Conservation (phyloP, 2,113 vertebrate genomes). For the Alosa alosa region DNA sequence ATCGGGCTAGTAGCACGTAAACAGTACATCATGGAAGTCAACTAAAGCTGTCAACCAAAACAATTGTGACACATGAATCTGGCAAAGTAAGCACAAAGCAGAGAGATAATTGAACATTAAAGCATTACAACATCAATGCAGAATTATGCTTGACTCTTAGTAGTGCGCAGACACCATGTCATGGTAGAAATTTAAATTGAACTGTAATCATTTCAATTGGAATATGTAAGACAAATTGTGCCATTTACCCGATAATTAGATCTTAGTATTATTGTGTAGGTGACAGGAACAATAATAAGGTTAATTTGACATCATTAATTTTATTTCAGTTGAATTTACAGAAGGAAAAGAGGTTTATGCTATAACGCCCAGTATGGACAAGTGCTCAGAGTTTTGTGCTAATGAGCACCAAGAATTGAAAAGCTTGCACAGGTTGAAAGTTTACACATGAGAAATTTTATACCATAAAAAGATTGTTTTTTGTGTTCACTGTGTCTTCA, state of each 20-base stretch:
- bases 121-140: not conserved
- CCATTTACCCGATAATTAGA: not conserved
- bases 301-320: not conserved
- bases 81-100: not conserved
- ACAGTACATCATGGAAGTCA: not conserved
- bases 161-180: not conserved
- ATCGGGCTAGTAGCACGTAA: slow-evolving; percentile 8
- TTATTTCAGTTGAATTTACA: not conserved
- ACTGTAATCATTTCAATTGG: not conserved
- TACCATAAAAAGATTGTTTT: slow-evolving; percentile 24
- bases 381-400: not conserved
- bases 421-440: slow-evolving; percentile 34
- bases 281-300: not conserved
- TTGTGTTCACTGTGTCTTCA: slow-evolving; percentile 34
- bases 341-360: not conserved
- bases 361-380: not conserved
- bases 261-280: not conserved
- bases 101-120: not conserved
- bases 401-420: not conserved
- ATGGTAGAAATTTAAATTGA: not conserved
- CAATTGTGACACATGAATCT: not conserved
- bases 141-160: not conserved
- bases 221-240: not conserved
- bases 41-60: not conserved
- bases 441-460: slow-evolving; percentile 22